These are phyloP conservation scores for Dryadula phaetusa DNA, from an alignment of 2,888 invertebrate species.

Conservation along the genomic window DNA sequence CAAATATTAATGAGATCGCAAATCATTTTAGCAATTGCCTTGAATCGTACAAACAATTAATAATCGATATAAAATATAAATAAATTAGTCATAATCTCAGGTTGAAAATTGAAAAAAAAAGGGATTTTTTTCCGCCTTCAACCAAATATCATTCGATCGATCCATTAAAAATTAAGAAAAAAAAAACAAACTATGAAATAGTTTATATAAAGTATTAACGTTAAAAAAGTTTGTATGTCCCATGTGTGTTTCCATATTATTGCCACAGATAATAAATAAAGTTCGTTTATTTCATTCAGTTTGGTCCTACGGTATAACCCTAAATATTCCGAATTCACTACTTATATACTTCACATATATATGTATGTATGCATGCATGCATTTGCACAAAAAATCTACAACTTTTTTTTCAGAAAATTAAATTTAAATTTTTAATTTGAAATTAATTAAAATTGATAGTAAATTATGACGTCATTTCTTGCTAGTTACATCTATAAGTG, in stretches of 20 bases:
- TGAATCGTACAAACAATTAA: slow-evolving; percentile 32
- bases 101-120: background rate
- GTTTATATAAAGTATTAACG: slow-evolving; percentile 4
- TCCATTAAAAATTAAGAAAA: background rate
- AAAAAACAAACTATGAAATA: slow-evolving; percentile 13
- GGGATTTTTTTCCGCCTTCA: background rate
- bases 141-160: background rate
- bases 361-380: slow-evolving; percentile 5
- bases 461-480: background rate
- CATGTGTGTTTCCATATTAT: slow-evolving; percentile 5
- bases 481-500: no score
- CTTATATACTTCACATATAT: slow-evolving; percentile 6
- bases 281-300: slow-evolving; percentile 11
- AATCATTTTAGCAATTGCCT: slow-evolving; percentile 44
- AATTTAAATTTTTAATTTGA: no score
- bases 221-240: slow-evolving; percentile 6
- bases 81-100: slow-evolving; percentile 16
- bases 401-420: no score
- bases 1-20: slow-evolving; percentile 73
- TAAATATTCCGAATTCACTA: slow-evolving; percentile 34
- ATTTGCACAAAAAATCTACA: slow-evolving; percentile 8
- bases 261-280: slow-evolving; percentile 15
- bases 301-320: slow-evolving; percentile 41
- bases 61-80: slow-evolving; percentile 26
- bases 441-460: no score